Percentiles rank a stretch among this genome's conserved stretches.
Evolutionary conservation across 2,113 vertebrate genomes (phyloP).

Genomic region (Bettongia penicillata): DNA sequence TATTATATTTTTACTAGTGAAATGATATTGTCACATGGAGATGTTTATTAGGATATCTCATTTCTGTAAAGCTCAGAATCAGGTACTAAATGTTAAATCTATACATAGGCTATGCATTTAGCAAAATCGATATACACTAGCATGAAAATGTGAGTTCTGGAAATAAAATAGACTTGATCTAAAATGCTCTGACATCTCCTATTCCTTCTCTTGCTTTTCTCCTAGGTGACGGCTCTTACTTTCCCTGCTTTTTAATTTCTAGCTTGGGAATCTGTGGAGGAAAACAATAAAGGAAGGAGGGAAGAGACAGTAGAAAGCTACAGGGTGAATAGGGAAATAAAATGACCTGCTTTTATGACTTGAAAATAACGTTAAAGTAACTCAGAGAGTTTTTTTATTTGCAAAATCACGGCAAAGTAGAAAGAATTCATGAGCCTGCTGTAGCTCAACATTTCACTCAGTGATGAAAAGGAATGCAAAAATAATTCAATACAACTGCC

Average conservation of each 20-base stretch:
- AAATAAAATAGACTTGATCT: neutral
- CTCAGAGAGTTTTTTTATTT: neutral
- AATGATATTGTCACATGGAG: neutral
- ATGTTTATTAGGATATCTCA: neutral
- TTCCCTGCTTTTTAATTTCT: neutral
- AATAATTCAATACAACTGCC: neutral
- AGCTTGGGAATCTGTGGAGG: neutral
- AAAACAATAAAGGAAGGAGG: neutral
- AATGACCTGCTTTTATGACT: neutral
- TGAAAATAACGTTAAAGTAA: neutral
- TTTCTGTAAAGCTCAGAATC: neutral
- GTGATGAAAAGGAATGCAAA: slow-evolving; percentile 3
- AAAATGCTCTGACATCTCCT: neutral
- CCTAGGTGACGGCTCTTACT: neutral
- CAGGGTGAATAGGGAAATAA: neutral
- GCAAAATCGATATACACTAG: neutral
- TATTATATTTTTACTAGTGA: neutral
- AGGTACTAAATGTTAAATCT: neutral
- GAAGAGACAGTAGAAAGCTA: neutral
- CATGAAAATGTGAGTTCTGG: neutral
- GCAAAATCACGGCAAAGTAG: neutral
- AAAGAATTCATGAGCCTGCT: neutral
- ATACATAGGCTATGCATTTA: neutral
- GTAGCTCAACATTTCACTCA: neutral
- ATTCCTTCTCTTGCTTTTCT: neutral